These are phyloP conservation scores for Pungitius pungitius DNA, from an alignment of 2,113 vertebrate genomes.

Conservation along the genomic window DNA sequence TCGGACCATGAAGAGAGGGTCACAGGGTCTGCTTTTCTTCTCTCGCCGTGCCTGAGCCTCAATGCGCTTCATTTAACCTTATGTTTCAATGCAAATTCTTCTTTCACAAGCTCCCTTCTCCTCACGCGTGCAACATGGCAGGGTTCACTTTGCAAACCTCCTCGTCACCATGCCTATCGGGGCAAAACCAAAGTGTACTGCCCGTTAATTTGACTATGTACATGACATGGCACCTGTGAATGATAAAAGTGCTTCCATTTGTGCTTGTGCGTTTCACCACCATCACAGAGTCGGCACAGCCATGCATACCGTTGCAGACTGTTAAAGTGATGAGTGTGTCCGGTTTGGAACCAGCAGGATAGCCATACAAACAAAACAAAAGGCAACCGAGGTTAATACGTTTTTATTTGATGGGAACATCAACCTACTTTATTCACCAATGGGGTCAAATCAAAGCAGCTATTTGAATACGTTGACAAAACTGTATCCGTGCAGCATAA, in stretches of 20 bases:
- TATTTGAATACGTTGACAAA: constrained; percentile 39
- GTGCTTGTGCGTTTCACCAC: not conserved
- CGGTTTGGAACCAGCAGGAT: constrained; percentile 8
- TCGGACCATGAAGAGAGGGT: constrained; percentile 73
- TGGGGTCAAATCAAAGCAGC: constrained; percentile 18
- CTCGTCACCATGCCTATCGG: constrained; percentile 61
- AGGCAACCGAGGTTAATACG: constrained; percentile 1
- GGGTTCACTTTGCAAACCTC: constrained; percentile 66
- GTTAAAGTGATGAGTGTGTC: not conserved
- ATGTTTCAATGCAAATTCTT: constrained; percentile 81
- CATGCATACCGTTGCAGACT: not conserved
- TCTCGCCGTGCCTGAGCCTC: constrained; percentile 69
- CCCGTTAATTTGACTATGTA: constrained; percentile 59
- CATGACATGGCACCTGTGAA: constrained; percentile 44
- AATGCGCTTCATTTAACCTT: constrained; percentile 79
- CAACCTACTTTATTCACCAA: constrained; percentile 1
- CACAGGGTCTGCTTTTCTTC: constrained; percentile 51
- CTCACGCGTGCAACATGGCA: constrained; percentile 76
- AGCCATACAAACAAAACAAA: constrained; percentile 5
- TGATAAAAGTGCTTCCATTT: constrained; percentile 26
- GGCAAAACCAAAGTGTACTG: constrained; percentile 48
- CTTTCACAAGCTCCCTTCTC: constrained; percentile 67
- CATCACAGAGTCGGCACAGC: not conserved
- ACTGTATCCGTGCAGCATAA: constrained; percentile 31
- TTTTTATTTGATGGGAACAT: constrained; percentile 27